Base-by-base conservation (phyloP, 2,113 vertebrate species). In the Xiphophorus couchianus region DNA sequence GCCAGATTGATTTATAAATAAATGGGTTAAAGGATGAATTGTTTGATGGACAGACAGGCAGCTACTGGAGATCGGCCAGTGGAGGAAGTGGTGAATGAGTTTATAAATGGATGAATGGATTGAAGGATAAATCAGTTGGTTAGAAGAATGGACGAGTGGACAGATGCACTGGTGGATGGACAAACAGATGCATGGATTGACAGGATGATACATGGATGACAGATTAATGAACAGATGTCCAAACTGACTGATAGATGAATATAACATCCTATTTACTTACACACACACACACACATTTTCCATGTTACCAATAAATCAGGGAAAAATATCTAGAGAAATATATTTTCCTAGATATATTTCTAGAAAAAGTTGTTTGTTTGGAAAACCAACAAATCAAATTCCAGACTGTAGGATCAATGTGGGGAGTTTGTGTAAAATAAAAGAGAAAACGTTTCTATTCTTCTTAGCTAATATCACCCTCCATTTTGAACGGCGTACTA, bases 401-500 rank as follows among this genome's bases (percentile, higher is more conserved):
- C 25, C 17, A 58, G 22, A 58, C 51, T n/a, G 51, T 11, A 58
- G 51, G 51, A 58, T 22, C 22, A 7, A 58, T 58, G 22, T 10
- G 8, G 22, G 51, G 42, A 66, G 73, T 77, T 69, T 31, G 33
- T 39, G 14, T 64, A 44, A 77, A 70, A 73, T 76, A 71, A 70
- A 61, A 29, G 80, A 71, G 64, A 44, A 62, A 67, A 42, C 77
- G 42, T 76, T 60, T 64, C 63, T 65, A 76, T 83, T 65, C 79
- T 74, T 66, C 22, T 82, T 71, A 76, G 77, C 65, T 80, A 64
- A 35, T 58, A 70, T 85, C 62, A 80, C n/a, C 72, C 60, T 80
- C 51, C 68, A 61, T n/a, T 51, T 77, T 77, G 73, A 76, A 78
- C 71, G 69, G 71, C 60, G 74, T 73, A 7, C 62, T 90, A 92